Percentiles rank a stretch among this genome's conserved stretches.
Conservation (phyloP, 1,140 invertebrate genomes). For the Chionoecetes opilio region DNA sequence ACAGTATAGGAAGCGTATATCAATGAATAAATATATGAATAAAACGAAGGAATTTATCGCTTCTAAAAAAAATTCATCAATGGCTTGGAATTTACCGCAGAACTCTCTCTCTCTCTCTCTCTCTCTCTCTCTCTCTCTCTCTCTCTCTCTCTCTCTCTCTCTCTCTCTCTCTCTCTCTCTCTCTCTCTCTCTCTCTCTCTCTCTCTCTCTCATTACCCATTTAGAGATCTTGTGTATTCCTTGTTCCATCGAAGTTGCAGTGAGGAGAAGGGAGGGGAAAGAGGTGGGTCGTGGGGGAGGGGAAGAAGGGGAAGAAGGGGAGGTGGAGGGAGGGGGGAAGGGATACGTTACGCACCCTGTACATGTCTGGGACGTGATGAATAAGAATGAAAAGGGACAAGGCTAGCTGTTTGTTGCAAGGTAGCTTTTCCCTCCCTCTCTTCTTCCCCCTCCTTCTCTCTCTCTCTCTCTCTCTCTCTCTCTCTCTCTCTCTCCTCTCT, state of each 20-base stretch:
- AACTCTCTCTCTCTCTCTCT: too few species aligned
- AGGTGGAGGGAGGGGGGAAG: background rate
- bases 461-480: conserved; percentile 18
- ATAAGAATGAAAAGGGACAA: conserved; percentile 7
- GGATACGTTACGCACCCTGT: conserved; percentile 1
- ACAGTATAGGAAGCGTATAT: too few species aligned
- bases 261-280: background rate
- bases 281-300: background rate
- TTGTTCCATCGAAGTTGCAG: conserved; percentile 84
- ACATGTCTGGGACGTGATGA: background rate
- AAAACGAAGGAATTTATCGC: too few species aligned
- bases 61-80: too few species aligned
- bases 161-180: conserved; percentile 34
- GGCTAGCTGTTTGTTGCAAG: background rate
- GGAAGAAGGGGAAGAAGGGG: background rate
- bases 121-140: too few species aligned
- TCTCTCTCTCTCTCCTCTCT: background rate
- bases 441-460: background rate
- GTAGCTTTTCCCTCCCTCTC: background rate
- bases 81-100: too few species aligned
- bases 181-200: conserved; percentile 1
- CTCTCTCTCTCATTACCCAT: conserved; percentile 45
- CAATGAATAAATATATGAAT: too few species aligned
- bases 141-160: too few species aligned
- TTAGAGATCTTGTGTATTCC: conserved; percentile 89